Evolutionary conservation across 2,888 invertebrate species (phyloP).

Genomic region (Erebia aethiops): DNA sequence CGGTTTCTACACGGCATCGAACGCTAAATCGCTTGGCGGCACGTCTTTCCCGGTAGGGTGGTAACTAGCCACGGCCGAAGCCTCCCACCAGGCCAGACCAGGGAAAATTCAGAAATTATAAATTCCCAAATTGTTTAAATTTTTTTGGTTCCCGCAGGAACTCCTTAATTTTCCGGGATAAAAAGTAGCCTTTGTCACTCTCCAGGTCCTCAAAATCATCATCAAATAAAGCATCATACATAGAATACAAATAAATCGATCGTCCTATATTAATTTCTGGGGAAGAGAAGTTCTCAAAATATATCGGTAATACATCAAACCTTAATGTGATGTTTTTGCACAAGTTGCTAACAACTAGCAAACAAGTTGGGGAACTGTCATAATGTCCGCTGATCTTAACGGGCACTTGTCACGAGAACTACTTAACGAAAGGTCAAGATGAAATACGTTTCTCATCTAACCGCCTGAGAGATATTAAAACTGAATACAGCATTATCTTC

Average conservation of each 20-base stretch:
- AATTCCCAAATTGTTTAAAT: too few relatives aligned
- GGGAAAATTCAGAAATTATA: too few relatives aligned
- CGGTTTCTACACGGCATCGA: too few relatives aligned
- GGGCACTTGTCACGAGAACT: slow-evolving; percentile 33
- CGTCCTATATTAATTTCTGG: background rate
- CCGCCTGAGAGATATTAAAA: background rate
- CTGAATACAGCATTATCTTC: background rate
- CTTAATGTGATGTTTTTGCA: slow-evolving; percentile 28
- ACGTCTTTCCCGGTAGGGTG: too few relatives aligned
- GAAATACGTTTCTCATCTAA: slow-evolving; percentile 26
- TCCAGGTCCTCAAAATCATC: too few relatives aligned
- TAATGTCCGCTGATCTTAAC: slow-evolving; percentile 38
- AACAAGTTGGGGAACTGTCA: slow-evolving; percentile 34
- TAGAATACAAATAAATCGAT: background rate
- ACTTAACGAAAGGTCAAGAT: slow-evolving; percentile 28
- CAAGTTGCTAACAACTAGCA: slow-evolving; percentile 29
- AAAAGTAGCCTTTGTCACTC: too few relatives aligned
- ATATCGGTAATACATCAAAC: slow-evolving; percentile 26
- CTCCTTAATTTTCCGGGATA: too few relatives aligned
- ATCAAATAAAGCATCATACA: too few relatives aligned
- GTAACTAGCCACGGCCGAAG: too few relatives aligned
- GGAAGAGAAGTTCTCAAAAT: slow-evolving; percentile 6
- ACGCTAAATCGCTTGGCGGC: too few relatives aligned
- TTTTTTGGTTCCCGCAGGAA: too few relatives aligned
- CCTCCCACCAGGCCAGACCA: too few relatives aligned